Base-by-base conservation (phyloP, 2,113 vertebrate species). In the Sinocyclocheilus anshuiensis region DNA sequence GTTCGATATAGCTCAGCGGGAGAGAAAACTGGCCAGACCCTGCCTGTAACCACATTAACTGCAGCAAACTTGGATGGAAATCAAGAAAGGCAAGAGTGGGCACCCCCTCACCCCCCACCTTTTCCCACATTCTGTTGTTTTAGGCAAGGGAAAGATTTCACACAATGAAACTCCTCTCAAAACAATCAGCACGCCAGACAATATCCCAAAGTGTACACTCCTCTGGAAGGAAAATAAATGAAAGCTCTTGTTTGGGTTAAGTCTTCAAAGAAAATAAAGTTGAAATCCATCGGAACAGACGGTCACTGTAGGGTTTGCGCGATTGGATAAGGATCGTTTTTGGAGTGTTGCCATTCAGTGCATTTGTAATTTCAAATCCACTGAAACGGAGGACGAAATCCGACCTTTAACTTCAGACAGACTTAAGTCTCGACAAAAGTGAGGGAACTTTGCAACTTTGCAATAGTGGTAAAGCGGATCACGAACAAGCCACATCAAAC, bases 131-230 rank as follows among this genome's bases (percentile, higher is more conserved):
- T 55, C n/a, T 86, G 77, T 84, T 84, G 67, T 88, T 87, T 76
- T 78, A 88, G 86, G 61, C 83, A 84, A 65, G 75, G 55, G 74
- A 90, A 59, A 80, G 84, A 86, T 87, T 90, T 91, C 86, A 89
- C 88, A 93, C 88, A 91, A 86, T 87, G 87, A 92, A 92, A 91
- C 83, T 90, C 88, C 84, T 94, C 89, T 93, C 87, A 89, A 93
- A 93, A 93, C 91, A 94, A 89, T 90, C 88, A 72, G 63, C 9
- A 83, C 72, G 91, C 92, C 92, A 92, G 90, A 92, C 92, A 94
- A 93, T 93, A 93, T 94, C 91, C 94, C 86, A 91, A 91, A 94
- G 91, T 92, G 91, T 93, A 93, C 77, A 91, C 90, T 92, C 92
- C 90, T 90, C 89, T 90, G 65, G 45, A 92, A 94, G 90, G 88